Base-by-base conservation (phyloP, 1,140 invertebrate genomes). In the Conopomorpha cramerella region DNA sequence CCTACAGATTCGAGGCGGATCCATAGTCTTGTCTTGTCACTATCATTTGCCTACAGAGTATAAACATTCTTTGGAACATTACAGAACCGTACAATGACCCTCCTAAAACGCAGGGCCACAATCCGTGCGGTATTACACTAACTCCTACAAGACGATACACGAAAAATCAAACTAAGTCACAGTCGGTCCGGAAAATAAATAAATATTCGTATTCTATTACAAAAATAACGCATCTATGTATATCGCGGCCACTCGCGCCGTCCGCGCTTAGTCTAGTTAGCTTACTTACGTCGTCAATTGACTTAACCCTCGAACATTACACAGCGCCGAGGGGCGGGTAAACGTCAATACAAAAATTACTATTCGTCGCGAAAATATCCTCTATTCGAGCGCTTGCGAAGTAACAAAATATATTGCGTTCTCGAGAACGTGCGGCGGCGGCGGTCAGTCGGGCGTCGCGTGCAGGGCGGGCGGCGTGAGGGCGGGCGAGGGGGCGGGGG, bases 171-270 rank as follows among this genome's bases (percentile, higher is more conserved):
- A 64, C 57, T 60, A 66, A 41, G n/a, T 29, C 56, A 46, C 46
- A 56, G 55, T 53, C 49, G 39, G 37, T 54, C 55, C 45, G 41
- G 52, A 55, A 63, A 74, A 71, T 72, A 70, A 74, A 74, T 70
- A 72, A 74, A 74, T 74, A 72, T 61, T 55, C 57, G n/a, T n/a
- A n/a, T n/a, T n/a, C n/a, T n/a, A n/a, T n/a, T 74, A 74, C 63
- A 74, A 70, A 72, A 74, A 71, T 70, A 61, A 57, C 60, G 63
- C 55, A 66, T 61, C 58, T 58, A 57, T 53, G 55, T 50, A 44
- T 32, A 46, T 56, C 51, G 54, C 66, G 65, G 70, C 68, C 62
- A 71, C 64, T 51, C 58, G 59, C 64, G 59, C 19, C n/a, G n/a
- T n/a, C n/a, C n/a, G n/a, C n/a, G n/a, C n/a, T n/a, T n/a, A n/a